phyloP scores from a whole-genome alignment of 2,888 invertebrate genomes.

The Drosophila barbarae region DNA sequence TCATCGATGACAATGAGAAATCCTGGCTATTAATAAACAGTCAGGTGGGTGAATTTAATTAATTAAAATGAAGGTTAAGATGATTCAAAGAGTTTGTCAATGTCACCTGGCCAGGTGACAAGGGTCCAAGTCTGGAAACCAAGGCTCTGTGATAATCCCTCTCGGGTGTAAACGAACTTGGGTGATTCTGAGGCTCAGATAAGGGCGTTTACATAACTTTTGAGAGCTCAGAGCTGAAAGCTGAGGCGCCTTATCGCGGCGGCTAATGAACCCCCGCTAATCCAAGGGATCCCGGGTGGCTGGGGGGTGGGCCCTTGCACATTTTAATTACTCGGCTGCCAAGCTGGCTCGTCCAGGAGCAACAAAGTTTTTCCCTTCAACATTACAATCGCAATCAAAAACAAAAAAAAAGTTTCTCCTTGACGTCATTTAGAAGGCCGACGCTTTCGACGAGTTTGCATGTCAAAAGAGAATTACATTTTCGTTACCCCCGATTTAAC shows the following conservation, averaged over 20 bases:
- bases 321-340: slow-evolving; percentile 40
- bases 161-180: slow-evolving; percentile 26
- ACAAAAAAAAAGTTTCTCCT: slow-evolving; percentile 41
- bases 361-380: slow-evolving; percentile 24
- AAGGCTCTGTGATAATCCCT: slow-evolving; percentile 22
- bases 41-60: slow-evolving; percentile 25
- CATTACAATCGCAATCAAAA: slow-evolving; percentile 40
- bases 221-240: slow-evolving; percentile 6
- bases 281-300: neutral
- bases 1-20: slow-evolving; percentile 19
- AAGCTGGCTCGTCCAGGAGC: slow-evolving; percentile 8
- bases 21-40: slow-evolving; percentile 17
- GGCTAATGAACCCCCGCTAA: slow-evolving; percentile 40
- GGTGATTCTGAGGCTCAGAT: slow-evolving; percentile 9
- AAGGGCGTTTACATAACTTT: slow-evolving; percentile 32
- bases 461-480: slow-evolving; percentile 69
- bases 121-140: slow-evolving; percentile 7
- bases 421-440: slow-evolving; percentile 48
- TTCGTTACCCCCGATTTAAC: slow-evolving; percentile 34
- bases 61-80: slow-evolving; percentile 8
- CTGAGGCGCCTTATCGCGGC: slow-evolving; percentile 26
- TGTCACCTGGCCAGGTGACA: slow-evolving; percentile 14
- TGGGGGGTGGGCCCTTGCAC: slow-evolving; percentile 15
- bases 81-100: slow-evolving; percentile 18
- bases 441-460: slow-evolving; percentile 52